Percentiles rank a stretch among this genome's conserved stretches.
These are phyloP conservation scores for Euthynnus affinis DNA, from an alignment of 2,797 vertebrate genomes.

Conservation along the genomic window DNA sequence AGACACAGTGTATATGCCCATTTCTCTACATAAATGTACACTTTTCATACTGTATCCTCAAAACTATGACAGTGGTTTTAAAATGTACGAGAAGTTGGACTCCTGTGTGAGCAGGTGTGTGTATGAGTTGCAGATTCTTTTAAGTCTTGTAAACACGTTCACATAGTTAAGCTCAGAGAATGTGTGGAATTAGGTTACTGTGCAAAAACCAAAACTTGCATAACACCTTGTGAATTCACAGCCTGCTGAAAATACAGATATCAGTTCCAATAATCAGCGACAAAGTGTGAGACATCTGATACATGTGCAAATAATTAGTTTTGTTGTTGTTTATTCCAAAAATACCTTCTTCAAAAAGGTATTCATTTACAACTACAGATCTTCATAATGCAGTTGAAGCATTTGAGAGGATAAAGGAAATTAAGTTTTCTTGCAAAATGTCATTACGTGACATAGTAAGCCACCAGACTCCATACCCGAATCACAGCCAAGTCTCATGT, in stretches of 20 bases:
- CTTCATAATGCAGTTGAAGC: too few species aligned
- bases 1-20: neutral
- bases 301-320: neutral
- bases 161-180: neutral
- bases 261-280: neutral
- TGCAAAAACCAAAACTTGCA: neutral
- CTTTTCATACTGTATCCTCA: neutral
- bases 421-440: neutral
- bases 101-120: too few species aligned
- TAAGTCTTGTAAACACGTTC: too few species aligned
- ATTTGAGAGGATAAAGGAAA: neutral
- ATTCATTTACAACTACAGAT: neutral
- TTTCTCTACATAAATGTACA: neutral
- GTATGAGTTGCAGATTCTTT: too few species aligned
- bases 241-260: neutral
- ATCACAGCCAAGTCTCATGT: slow-evolving; percentile 29
- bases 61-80: neutral
- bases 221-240: neutral
- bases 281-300: neutral
- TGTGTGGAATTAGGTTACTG: neutral
- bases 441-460: neutral
- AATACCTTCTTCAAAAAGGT: too few species aligned
- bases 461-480: slow-evolving; percentile 16
- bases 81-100: too few species aligned
- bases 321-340: neutral